A percentile compares a stretch with the other conserved stretches of the same genome.
Conservation (phyloP, 2,797 vertebrate genomes). For the Melanotaenia boesemani region DNA sequence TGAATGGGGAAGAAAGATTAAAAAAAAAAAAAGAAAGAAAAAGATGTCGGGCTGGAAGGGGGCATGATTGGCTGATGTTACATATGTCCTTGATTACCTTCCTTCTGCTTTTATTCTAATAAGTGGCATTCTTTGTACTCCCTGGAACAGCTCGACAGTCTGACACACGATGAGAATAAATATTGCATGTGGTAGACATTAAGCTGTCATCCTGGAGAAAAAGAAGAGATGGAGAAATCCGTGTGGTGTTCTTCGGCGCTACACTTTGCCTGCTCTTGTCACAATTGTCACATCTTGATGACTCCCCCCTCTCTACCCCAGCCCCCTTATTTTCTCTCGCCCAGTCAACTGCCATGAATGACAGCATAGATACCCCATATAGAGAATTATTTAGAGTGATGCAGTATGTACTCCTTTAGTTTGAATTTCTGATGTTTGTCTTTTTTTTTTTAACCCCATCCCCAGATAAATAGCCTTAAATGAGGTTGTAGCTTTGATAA, state of each 20-base stretch:
- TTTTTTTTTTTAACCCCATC: not conserved
- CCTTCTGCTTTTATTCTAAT: conserved; percentile 99
- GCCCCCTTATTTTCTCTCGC: conserved; percentile 75
- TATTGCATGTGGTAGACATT: conserved; percentile 99
- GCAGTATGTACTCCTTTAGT: conserved; percentile 67
- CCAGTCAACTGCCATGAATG: conserved; percentile 82
- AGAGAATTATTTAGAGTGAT: conserved; percentile 82
- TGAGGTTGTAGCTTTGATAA: conserved; percentile 53
- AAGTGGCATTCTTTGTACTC: conserved; percentile 99
- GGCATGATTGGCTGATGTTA: conserved; percentile 98
- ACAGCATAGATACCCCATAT: conserved; percentile 81
- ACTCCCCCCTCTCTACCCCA: conserved; percentile 74
- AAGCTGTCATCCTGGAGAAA: conserved; percentile 94
- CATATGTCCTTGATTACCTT: conserved; percentile 99
- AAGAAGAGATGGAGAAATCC: conserved; percentile 94
- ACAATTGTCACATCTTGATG: conserved; percentile 99
- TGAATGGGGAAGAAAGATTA: conserved; percentile 86
- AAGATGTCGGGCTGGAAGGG: conserved; percentile 83
- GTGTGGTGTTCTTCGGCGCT: conserved; percentile 91
- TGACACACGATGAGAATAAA: conserved; percentile 99
- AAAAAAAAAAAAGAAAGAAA: conserved; percentile 70
- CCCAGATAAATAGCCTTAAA: conserved; percentile 37
- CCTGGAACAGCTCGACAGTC: conserved; percentile 99
- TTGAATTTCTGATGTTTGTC: conserved; percentile 64
- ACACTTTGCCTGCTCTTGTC: conserved; percentile 97